Base-by-base conservation (phyloP, 2,888 invertebrate species). In the Gastracanthus pulcherrimus region DNA sequence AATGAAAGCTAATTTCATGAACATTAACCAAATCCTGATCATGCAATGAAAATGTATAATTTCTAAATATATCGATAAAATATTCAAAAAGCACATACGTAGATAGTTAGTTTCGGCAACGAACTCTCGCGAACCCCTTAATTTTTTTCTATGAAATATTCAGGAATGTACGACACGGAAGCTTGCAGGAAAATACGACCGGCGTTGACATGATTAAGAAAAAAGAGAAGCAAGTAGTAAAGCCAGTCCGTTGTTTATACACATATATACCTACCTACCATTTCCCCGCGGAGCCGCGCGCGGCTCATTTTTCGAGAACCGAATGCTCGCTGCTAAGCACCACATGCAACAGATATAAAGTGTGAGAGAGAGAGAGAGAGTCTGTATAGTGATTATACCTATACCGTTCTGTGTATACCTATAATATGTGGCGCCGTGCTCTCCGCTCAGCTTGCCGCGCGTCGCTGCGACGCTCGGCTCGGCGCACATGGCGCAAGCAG, bases 401-500 rank as follows among this genome's bases (percentile, higher is more conserved):
- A 72, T 66, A 66, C 69, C 67, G 55, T 76, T 26, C n/a, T 26
- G 55, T 51, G 55, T 55, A n/a, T n/a, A n/a, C n/a, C n/a, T n/a
- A n/a, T n/a, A n/a, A n/a, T n/a, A n/a, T n/a, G n/a, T n/a, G n/a
- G n/a, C n/a, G n/a, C n/a, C n/a, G n/a, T n/a, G n/a, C n/a, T n/a
- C n/a, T n/a, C n/a, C n/a, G n/a, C n/a, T n/a, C n/a, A n/a, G n/a
- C n/a, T 76, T 66, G 23, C 71, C 45, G 71, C 80, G 82, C 82
- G 80, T 74, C 45, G 45, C 45, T n/a, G 36, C 62, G 62, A 79
- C 83, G 84, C 84, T 84, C 83, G 85, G 84, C 76, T 84, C 84
- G 84, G 84, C 82, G 84, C 86, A 88, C 86, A 87, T 86, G 88
- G 86, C 84, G 86, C 84, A 86, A 87, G 86, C 90, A 90, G 89